Percentiles rank a stretch among this genome's conserved stretches.
These are phyloP conservation scores for Spea hammondii DNA, from an alignment of 2,797 vertebrate genomes.

Conservation along the genomic window DNA sequence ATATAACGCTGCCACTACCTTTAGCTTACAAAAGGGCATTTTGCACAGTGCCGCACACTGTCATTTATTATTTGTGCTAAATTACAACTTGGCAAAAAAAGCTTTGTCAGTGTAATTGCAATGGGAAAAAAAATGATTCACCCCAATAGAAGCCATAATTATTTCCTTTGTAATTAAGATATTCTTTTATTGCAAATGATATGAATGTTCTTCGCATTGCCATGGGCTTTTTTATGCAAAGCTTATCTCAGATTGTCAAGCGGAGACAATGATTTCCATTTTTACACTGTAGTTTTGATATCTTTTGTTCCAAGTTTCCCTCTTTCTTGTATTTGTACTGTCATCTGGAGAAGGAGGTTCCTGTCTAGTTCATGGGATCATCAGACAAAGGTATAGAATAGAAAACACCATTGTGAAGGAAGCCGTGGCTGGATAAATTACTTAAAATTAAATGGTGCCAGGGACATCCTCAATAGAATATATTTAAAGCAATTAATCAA, in stretches of 20 bases:
- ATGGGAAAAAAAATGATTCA: slow-evolving; percentile 46
- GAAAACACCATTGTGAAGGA: slow-evolving; percentile 27
- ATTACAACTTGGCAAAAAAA: slow-evolving; percentile 50
- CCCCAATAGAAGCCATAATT: slow-evolving; percentile 53
- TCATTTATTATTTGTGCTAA: slow-evolving; percentile 49
- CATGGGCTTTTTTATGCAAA: slow-evolving; percentile 41
- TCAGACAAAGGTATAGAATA: slow-evolving; percentile 19
- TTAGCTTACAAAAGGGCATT: slow-evolving; percentile 42
- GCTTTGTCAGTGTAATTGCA: slow-evolving; percentile 52
- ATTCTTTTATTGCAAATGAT: slow-evolving; percentile 52
- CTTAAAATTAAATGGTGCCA: not conserved
- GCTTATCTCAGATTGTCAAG: slow-evolving; percentile 53
- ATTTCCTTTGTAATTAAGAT: slow-evolving; percentile 54
- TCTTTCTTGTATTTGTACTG: slow-evolving; percentile 28
- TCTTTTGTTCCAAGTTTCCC: slow-evolving; percentile 47
- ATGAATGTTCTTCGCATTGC: slow-evolving; percentile 41
- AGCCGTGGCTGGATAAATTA: slow-evolving; percentile 2
- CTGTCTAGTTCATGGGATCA: slow-evolving; percentile 31
- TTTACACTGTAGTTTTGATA: slow-evolving; percentile 47
- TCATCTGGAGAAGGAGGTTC: slow-evolving; percentile 43
- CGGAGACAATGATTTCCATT: slow-evolving; percentile 53
- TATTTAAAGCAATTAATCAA: slow-evolving; percentile 4
- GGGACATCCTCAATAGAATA: not conserved
- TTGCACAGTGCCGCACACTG: slow-evolving; percentile 34
- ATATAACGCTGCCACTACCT: slow-evolving; percentile 14